Conservation (phyloP, 2,888 invertebrate species). For the Polietes domitor region DNA sequence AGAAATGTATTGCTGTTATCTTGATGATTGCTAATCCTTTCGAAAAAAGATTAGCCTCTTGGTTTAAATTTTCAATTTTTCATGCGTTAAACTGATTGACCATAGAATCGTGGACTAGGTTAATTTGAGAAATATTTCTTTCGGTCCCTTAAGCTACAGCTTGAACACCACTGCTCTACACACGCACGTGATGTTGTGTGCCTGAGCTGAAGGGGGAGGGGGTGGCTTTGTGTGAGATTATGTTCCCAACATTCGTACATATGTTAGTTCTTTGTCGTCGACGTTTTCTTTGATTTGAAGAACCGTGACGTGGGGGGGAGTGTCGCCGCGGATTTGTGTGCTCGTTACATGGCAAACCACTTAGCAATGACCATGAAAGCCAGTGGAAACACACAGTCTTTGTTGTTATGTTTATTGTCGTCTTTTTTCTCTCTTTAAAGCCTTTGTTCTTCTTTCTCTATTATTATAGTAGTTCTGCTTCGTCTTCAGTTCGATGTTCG, state of each 20-base stretch:
- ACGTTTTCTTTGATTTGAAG: conserved; percentile 1
- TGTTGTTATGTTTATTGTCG: neutral
- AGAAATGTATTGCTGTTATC: too few relatives aligned
- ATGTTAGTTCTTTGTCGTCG: neutral
- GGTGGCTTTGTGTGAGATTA: neutral
- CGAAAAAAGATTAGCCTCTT: too few relatives aligned
- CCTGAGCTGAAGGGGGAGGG: too few relatives aligned
- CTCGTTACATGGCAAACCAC: conserved; percentile 23
- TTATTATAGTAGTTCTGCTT: neutral
- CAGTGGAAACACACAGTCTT: neutral
- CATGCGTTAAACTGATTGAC: too few relatives aligned
- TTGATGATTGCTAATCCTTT: too few relatives aligned
- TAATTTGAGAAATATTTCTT: too few relatives aligned
- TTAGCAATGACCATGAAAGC: conserved; percentile 50
- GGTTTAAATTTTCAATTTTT: too few relatives aligned
- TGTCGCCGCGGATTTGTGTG: neutral
- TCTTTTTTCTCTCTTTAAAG: neutral
- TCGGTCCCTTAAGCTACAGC: neutral
- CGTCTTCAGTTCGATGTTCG: neutral
- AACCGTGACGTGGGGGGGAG: neutral
- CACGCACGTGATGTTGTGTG: neutral
- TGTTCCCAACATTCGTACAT: neutral
- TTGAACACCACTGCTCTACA: neutral
- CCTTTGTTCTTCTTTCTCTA: neutral
- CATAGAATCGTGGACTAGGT: too few relatives aligned